Conservation (phyloP, 2,888 invertebrate genomes). For the Agrilus biguttatus region DNA sequence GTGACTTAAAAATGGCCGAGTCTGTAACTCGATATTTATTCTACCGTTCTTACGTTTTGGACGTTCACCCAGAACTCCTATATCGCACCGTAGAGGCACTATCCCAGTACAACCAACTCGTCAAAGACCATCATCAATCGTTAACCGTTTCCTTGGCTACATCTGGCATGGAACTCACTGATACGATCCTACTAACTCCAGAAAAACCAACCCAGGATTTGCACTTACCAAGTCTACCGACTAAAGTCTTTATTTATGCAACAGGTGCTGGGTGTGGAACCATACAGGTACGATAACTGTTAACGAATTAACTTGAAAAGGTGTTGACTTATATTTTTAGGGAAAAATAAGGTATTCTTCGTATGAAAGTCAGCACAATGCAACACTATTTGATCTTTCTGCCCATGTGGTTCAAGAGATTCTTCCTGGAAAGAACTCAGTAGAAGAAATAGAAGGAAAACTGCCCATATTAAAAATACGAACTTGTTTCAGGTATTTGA, state of each 20-base stretch:
- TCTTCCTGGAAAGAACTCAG: slow-evolving; percentile 44
- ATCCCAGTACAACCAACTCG: slow-evolving; percentile 41
- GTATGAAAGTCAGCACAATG: slow-evolving; percentile 41
- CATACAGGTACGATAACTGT: slow-evolving; percentile 37
- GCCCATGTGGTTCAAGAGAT: slow-evolving; percentile 50
- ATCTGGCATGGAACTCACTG: slow-evolving; percentile 56
- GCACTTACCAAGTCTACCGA: slow-evolving; percentile 48
- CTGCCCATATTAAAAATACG: slow-evolving; percentile 47
- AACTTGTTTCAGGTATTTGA: slow-evolving; percentile 43
- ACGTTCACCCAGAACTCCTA: slow-evolving; percentile 43
- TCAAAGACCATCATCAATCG: slow-evolving; percentile 45
- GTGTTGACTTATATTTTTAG: slow-evolving; percentile 22
- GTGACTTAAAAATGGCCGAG: slow-evolving; percentile 47
- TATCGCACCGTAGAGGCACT: slow-evolving; percentile 48
- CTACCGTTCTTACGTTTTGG: slow-evolving; percentile 49
- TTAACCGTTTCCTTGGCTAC: slow-evolving; percentile 52
- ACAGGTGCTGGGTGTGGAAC: slow-evolving; percentile 56
- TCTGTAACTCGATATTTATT: slow-evolving; percentile 49
- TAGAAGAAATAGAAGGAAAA: slow-evolving; percentile 50
- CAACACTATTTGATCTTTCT: slow-evolving; percentile 43
- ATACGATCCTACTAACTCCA: slow-evolving; percentile 44
- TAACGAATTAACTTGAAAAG: background rate
- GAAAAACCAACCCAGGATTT: slow-evolving; percentile 37
- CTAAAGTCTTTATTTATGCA: slow-evolving; percentile 55
- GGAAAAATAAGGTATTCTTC: slow-evolving; percentile 49